Percentiles rank a stretch among this genome's conserved stretches.
phyloP scores from a whole-genome alignment of 2,797 vertebrate genomes.

The Cirrhinus mrigala region DNA sequence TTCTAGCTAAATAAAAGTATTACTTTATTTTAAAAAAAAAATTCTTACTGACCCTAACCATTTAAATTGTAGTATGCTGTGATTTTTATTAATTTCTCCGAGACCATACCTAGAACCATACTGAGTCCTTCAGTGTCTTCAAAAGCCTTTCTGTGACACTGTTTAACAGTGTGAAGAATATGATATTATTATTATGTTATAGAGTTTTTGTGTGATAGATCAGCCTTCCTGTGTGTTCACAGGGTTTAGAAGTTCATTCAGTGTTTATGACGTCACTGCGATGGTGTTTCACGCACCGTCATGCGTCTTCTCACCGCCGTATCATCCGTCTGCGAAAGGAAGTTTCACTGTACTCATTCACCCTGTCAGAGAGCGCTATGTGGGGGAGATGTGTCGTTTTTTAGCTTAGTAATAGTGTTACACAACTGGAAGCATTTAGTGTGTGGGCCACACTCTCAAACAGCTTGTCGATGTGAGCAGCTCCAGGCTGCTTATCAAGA shows the following conservation, averaged over 20 bases:
- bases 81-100: background rate
- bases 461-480: conserved; percentile 23
- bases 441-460: conserved; percentile 60
- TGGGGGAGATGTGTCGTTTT: conserved; percentile 49
- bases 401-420: conserved; percentile 61
- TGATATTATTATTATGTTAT: background rate
- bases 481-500: conserved; percentile 43
- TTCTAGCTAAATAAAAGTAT: background rate
- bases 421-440: conserved; percentile 67
- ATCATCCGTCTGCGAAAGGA: conserved; percentile 21
- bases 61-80: background rate
- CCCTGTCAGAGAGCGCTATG: conserved; percentile 13
- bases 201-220: background rate
- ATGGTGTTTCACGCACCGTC: background rate
- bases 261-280: background rate
- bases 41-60: background rate
- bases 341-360: conserved; percentile 20
- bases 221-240: background rate
- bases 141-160: too few species aligned
- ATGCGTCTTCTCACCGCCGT: conserved; percentile 5
- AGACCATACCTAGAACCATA: background rate
- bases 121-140: background rate
- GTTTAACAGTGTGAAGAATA: background rate
- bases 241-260: background rate
- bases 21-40: background rate